Conservation (phyloP, 1,140 invertebrate species). For the Hydropsyche tenuis region DNA sequence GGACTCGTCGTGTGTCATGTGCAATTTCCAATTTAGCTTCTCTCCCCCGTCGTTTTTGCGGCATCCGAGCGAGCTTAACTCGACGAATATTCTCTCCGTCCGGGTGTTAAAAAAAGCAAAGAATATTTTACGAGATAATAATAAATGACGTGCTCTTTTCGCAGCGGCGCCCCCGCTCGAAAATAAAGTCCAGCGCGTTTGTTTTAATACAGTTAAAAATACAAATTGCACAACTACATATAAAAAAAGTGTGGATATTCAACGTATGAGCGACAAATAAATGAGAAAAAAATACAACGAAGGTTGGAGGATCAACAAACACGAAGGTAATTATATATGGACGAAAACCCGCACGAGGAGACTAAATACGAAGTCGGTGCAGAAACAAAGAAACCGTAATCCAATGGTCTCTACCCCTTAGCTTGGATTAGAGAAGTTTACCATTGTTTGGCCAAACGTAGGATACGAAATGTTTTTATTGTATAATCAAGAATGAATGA, state of each 20-base stretch:
- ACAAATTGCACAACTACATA: too few relatives aligned
- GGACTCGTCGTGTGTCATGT: slow-evolving; percentile 10
- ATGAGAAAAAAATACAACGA: too few relatives aligned
- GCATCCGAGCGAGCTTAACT: slow-evolving; percentile 4
- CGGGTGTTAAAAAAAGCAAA: too few relatives aligned
- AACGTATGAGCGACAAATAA: too few relatives aligned
- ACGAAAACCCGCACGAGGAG: background rate
- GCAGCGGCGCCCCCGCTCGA: too few relatives aligned
- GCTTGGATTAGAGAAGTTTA: slow-evolving; percentile 18
- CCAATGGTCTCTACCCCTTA: background rate
- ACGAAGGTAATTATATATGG: slow-evolving; percentile 1
- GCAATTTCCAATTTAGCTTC: slow-evolving; percentile 24
- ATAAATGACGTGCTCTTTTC: too few relatives aligned
- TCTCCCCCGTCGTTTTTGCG: slow-evolving; percentile 7
- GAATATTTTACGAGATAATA: too few relatives aligned
- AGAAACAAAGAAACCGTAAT: slow-evolving; percentile 11
- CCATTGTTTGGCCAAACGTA: background rate
- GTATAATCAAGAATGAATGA: background rate
- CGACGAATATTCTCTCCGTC: too few relatives aligned
- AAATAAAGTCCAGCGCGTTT: too few relatives aligned
- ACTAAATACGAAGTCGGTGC: background rate
- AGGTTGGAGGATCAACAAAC: background rate
- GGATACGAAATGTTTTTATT: slow-evolving; percentile 2
- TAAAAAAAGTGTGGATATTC: too few relatives aligned
- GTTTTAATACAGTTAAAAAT: too few relatives aligned